Evolutionary conservation across 1,140 invertebrate species (phyloP), one percentile per base, ranked within the genome.

Genomic region (Alviniconcha marisindica): DNA sequence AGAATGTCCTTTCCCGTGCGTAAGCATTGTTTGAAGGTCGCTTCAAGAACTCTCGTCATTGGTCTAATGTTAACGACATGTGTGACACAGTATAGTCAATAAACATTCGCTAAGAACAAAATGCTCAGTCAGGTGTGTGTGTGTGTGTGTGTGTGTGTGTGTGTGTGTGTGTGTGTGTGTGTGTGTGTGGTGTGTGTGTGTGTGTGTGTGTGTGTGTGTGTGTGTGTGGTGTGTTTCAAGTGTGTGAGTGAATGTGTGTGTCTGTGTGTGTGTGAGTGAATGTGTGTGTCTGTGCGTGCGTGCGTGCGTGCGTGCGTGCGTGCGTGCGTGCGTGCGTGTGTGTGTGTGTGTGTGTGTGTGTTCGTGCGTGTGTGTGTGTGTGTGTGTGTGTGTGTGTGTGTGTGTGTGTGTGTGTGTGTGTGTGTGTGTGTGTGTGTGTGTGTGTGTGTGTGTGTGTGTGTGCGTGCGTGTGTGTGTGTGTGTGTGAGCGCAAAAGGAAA

Each of bases 261-360:
- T n/a, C n/a, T n/a, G n/a, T n/a, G n/a, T n/a, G n/a, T n/a, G n/a
- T n/a, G n/a, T n/a, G n/a, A n/a, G n/a, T n/a, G n/a, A 21, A 7
- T 66, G 60, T 28, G 18, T 21, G 21, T 28, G 60, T 66, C 5
- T 24, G 28, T n/a, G 60, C 60, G 71, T 33, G 71, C 31, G 40
- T 74, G 71, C 71, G 40, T 74, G 71, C 40, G 71, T 74, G 71
- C 18, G 71, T 74, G 71, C n/a, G 71, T 74, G 71, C n/a, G 36
- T 74, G 71, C n/a, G 71, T 74, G 71, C 36, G 40, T 36, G 36
- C 38, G 2, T 76, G 73, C 38, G 73, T 76, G 73, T 76, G 73
- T 40, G 73, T 40, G 73, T 40, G 73, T 40, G 73, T 40, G 73
- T 40, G 73, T 40, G 73, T 40, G 73, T 40, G 73, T 40, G 73